Conservation (phyloP, 2,888 invertebrate species). For the Epinotia nisella region DNA sequence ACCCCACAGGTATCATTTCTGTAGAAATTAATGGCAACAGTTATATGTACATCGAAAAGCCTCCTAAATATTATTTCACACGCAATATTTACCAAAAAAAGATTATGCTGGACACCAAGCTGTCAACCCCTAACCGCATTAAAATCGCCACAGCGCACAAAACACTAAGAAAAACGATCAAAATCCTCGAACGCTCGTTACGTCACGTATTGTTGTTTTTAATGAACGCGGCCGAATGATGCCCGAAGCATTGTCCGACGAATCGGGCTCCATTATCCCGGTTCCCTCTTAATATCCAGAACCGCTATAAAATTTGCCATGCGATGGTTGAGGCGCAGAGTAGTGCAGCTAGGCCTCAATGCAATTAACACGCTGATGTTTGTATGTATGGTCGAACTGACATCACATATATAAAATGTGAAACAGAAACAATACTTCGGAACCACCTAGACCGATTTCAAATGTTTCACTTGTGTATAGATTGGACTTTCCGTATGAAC, state of each 20-base stretch:
- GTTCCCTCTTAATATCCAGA: conserved; percentile 69
- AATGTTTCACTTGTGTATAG: no score
- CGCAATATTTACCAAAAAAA: neutral
- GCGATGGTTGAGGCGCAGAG: conserved; percentile 49
- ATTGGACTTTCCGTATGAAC: no score
- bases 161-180: conserved; percentile 59
- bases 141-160: conserved; percentile 43
- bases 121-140: conserved; percentile 26
- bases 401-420: no score
- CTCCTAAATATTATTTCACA: neutral
- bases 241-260: conserved; percentile 70
- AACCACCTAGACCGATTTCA: no score
- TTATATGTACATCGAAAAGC: no score
- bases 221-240: conserved; percentile 74
- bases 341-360: conserved; percentile 11
- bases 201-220: conserved; percentile 75
- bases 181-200: conserved; percentile 64
- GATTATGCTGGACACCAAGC: no score
- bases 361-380: neutral
- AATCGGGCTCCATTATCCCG: conserved; percentile 72
- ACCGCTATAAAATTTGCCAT: conserved; percentile 70
- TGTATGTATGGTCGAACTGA: no score
- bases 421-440: no score
- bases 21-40: no score
- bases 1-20: no score